Percentiles rank a stretch among this genome's conserved stretches.
Evolutionary conservation across 2,113 vertebrate genomes (phyloP).

Genomic region (Tragelaphus buxtoni): DNA sequence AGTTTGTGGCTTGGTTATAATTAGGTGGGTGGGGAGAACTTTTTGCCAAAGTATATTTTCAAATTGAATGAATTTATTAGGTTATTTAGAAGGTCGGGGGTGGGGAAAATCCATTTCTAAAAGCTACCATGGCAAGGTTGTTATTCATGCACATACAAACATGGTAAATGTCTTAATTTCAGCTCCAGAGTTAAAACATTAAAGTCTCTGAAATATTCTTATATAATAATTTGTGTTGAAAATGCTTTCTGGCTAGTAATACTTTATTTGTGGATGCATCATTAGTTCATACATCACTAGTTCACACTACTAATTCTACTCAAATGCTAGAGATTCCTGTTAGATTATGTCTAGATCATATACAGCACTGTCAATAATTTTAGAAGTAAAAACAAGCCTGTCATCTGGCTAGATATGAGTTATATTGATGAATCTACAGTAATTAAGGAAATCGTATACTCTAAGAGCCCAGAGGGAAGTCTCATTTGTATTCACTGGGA

Average conservation of each 20-base stretch:
- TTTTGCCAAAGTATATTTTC: constrained; percentile 10
- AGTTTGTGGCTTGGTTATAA: background rate
- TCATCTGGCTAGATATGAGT: background rate
- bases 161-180: background rate
- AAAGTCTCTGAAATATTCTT: background rate
- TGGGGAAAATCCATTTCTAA: background rate
- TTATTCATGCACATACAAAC: background rate
- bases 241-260: background rate
- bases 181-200: background rate
- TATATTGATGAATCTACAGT: background rate
- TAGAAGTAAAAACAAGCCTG: background rate
- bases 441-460: background rate
- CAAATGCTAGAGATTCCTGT: background rate
- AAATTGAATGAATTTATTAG: background rate
- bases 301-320: background rate
- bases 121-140: background rate
- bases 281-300: background rate
- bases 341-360: background rate
- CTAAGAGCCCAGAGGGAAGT: background rate
- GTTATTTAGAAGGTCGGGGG: background rate
- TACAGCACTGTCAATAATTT: background rate
- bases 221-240: background rate
- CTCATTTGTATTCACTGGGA: background rate
- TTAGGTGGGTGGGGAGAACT: background rate
- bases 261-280: background rate